phyloP scores from a whole-genome alignment of 1,140 invertebrate species.

The Anoplolepis gracilipes region DNA sequence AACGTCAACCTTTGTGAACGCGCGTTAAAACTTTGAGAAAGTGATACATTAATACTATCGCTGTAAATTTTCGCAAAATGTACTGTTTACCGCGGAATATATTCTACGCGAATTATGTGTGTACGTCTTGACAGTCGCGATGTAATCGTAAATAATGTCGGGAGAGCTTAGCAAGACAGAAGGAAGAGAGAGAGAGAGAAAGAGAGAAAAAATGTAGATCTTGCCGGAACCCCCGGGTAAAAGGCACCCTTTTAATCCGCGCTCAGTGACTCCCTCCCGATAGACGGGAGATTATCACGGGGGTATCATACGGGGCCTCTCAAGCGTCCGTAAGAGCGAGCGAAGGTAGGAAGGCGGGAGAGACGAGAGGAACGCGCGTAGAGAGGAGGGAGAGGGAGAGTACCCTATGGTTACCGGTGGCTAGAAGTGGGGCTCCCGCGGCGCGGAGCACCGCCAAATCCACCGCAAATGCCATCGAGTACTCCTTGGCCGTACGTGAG shows the following conservation, averaged over 20 bases:
- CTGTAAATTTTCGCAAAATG: not conserved
- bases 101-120: not conserved
- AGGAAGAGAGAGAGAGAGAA: conserved; percentile 18
- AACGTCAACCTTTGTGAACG: conserved; percentile 29
- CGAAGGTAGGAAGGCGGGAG: conserved; percentile 26
- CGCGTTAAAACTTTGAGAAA: not conserved
- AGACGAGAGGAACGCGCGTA: conserved; percentile 34
- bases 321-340: conserved; percentile 68
- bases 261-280: conserved; percentile 71
- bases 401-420: conserved; percentile 78
- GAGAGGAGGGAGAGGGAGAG: conserved; percentile 41
- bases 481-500: conserved; percentile 84
- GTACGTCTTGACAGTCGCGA: not conserved
- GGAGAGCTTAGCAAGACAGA: conserved; percentile 22
- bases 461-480: conserved; percentile 85
- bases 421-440: conserved; percentile 80
- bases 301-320: conserved; percentile 84
- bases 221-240: conserved; percentile 61
- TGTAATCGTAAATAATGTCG: conserved; percentile 17
- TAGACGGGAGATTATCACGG: conserved; percentile 83
- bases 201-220: conserved; percentile 68
- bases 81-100: not conserved
- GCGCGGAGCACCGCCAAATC: conserved; percentile 83
- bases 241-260: conserved; percentile 78
- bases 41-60: not conserved